Evolutionary conservation across 2,888 invertebrate species (phyloP).

Genomic region (Parascotia fuliginaria): DNA sequence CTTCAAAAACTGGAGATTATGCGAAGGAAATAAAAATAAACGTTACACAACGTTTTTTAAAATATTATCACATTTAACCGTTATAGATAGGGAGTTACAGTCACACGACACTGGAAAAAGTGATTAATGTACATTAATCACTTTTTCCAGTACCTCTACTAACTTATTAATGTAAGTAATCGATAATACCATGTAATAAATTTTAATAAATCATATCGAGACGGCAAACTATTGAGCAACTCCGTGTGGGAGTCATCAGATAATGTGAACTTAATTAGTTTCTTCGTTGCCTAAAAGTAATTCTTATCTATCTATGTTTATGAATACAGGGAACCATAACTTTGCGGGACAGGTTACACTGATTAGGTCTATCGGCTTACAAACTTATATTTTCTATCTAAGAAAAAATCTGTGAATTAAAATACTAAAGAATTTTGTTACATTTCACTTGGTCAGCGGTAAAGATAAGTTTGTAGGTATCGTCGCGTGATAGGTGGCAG

Average conservation of each 20-base stretch:
- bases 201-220: constrained; percentile 14
- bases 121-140: not conserved
- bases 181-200: constrained; percentile 1
- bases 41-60: no score
- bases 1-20: no score
- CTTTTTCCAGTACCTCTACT: not conserved
- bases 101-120: not conserved
- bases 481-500: constrained; percentile 72
- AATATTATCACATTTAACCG: no score
- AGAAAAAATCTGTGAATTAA: constrained; percentile 6
- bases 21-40: no score
- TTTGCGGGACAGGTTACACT: constrained; percentile 72
- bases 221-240: constrained; percentile 23
- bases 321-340: constrained; percentile 64
- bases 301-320: constrained; percentile 67
- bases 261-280: constrained; percentile 60
- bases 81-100: no score
- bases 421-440: constrained; percentile 42
- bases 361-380: constrained; percentile 66
- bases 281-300: constrained; percentile 60
- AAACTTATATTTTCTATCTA: constrained; percentile 16
- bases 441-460: constrained; percentile 33
- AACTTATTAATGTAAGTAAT: not conserved
- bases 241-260: constrained; percentile 40
- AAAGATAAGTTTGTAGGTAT: constrained; percentile 54